Evolutionary conservation across 2,888 invertebrate species (phyloP).

Genomic region (Thysanoteuthis rhombus): DNA sequence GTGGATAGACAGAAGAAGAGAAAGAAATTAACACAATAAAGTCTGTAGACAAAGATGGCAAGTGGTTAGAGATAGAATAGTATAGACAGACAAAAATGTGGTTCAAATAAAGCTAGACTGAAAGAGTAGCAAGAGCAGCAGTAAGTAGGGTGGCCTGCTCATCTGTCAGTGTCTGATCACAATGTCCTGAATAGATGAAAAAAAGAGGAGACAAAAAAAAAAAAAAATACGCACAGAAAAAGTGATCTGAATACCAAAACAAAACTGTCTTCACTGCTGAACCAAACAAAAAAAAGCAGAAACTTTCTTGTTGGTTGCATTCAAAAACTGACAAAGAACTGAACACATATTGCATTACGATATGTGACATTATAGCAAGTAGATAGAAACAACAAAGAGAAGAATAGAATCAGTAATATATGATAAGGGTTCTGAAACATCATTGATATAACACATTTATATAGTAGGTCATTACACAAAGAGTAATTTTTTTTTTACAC

Average conservation of each 20-base stretch:
- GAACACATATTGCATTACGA: background rate
- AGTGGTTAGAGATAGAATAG: background rate
- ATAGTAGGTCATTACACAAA: no score
- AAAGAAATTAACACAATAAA: background rate
- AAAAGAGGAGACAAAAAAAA: background rate
- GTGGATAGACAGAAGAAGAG: background rate
- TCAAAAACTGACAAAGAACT: background rate
- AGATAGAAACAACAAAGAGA: background rate
- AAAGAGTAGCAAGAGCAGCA: background rate
- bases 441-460: no score
- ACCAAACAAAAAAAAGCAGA: background rate
- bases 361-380: background rate
- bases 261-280: background rate
- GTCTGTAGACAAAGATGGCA: background rate
- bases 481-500: no score
- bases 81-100: no score
- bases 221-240: background rate
- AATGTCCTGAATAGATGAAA: background rate
- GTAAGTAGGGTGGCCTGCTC: background rate
- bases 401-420: no score
- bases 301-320: background rate
- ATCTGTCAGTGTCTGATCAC: background rate
- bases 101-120: background rate
- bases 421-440: no score
- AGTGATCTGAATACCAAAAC: background rate